Percentiles rank a stretch among this genome's conserved stretches.
Conservation (phyloP, 2,113 vertebrate species). For the Pogonocichla stellata region DNA sequence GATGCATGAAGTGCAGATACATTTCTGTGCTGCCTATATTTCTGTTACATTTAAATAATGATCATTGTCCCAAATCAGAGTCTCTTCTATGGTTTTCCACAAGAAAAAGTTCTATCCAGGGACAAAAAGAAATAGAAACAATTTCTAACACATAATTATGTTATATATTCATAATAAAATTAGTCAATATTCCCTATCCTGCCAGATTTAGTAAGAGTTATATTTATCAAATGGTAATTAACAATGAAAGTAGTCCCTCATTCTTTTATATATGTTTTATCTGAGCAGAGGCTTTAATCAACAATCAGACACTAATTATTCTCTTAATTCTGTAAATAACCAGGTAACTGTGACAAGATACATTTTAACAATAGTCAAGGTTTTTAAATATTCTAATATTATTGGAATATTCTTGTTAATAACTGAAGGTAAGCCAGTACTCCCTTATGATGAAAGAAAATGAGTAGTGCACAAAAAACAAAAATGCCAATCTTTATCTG, state of each 20-base stretch:
- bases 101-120: background rate
- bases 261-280: background rate
- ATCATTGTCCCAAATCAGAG: background rate
- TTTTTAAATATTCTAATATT: background rate
- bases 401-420: background rate
- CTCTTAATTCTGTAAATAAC: background rate
- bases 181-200: background rate
- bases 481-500: conserved; percentile 48
- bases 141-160: background rate
- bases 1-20: background rate
- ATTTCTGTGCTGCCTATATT: background rate
- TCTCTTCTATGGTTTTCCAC: background rate
- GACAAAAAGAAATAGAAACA: background rate
- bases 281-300: background rate
- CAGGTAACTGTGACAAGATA: background rate
- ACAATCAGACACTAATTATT: background rate
- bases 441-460: conserved; percentile 20
- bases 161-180: background rate
- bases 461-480: background rate
- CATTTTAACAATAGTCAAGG: background rate
- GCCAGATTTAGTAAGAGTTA: background rate
- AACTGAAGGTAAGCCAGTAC: background rate
- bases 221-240: background rate
- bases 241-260: background rate
- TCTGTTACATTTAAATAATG: background rate